A percentile compares a stretch with the other conserved stretches of the same genome.
These are phyloP conservation scores for Notocelia uddmanniana DNA, from an alignment of 2,888 invertebrate genomes.

Conservation along the genomic window DNA sequence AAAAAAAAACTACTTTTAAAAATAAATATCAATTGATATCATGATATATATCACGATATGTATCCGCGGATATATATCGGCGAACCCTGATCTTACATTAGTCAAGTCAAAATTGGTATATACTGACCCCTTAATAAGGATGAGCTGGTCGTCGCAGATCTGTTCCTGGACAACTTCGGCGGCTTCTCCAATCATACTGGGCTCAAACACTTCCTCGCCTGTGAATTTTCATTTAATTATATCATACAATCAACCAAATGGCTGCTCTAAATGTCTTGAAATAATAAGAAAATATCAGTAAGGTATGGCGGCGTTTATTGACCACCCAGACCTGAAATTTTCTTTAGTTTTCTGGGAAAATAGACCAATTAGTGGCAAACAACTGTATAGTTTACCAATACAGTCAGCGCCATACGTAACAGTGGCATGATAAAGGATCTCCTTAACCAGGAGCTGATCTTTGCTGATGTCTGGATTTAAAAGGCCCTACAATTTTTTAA, in stretches of 20 bases:
- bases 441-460: not conserved
- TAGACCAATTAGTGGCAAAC: not conserved
- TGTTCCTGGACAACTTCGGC: conserved; percentile 97
- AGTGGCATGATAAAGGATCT: not conserved
- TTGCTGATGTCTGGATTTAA: not conserved
- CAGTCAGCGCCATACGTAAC: not conserved
- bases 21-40: no score
- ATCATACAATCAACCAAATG: not conserved
- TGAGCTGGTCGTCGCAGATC: conserved; percentile 98
- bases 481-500: no score
- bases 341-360: not conserved
- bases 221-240: conserved; percentile 22
- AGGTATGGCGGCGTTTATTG: no score
- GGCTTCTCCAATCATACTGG: conserved; percentile 96
- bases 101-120: not conserved
- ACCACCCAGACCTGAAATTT: no score
- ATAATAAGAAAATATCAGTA: no score
- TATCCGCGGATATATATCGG: no score
- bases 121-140: conserved; percentile 95
- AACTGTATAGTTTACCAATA: not conserved
- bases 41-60: no score
- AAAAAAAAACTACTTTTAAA: no score
- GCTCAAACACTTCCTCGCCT: conserved; percentile 98
- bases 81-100: no score
- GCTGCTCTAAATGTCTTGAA: not conserved